phyloP scores from a whole-genome alignment of 2,113 vertebrate genomes.

The Lichenostomus cassidix region DNA sequence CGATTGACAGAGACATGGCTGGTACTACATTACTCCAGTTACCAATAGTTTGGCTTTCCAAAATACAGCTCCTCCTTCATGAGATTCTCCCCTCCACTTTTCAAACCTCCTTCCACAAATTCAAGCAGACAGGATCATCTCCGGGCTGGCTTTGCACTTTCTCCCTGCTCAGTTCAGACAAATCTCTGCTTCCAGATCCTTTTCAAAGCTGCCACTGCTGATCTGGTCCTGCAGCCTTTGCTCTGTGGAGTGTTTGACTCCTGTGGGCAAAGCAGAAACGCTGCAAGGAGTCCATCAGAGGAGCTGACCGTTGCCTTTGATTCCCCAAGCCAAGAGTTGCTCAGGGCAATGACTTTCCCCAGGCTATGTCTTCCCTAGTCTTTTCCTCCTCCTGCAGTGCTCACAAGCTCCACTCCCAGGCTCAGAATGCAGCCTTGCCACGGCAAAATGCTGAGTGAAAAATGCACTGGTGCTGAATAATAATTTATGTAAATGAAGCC shows the following conservation, averaged over 20 bases:
- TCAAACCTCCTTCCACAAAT: background rate
- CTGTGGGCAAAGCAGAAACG: background rate
- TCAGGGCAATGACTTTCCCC: background rate
- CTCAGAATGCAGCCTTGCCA: background rate
- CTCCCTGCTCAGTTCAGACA: background rate
- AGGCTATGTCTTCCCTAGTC: background rate
- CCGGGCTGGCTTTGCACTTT: background rate
- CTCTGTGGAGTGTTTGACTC: background rate
- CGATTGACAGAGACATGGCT: background rate
- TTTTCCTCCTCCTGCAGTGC: rapidly evolving
- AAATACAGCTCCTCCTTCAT: background rate
- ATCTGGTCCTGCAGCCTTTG: background rate
- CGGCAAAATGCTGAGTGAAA: background rate
- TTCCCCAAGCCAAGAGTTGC: background rate
- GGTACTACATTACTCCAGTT: background rate
- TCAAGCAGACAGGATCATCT: background rate
- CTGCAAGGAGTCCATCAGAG: background rate
- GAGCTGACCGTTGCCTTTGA: background rate
- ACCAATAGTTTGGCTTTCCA: background rate
- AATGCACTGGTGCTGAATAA: background rate
- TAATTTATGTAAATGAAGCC: slow-evolving; percentile 5
- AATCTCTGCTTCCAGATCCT: background rate
- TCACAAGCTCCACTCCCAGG: background rate
- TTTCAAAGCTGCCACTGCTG: background rate
- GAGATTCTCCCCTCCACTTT: background rate